These are phyloP conservation scores for Nemurella pictetii DNA, from an alignment of 2,888 invertebrate genomes.

Conservation along the genomic window DNA sequence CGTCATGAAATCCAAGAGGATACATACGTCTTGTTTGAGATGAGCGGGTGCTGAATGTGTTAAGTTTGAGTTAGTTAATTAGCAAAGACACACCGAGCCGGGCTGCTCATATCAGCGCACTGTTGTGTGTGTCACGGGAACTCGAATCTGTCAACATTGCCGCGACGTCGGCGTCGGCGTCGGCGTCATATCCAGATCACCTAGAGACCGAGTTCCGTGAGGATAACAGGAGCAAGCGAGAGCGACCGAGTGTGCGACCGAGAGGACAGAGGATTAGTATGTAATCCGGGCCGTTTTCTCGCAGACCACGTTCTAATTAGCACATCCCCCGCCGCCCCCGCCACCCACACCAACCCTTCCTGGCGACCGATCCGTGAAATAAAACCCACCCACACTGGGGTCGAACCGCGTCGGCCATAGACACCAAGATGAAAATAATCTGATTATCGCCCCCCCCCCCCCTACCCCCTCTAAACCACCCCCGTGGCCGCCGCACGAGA, in stretches of 20 bases:
- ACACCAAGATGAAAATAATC: constrained; percentile 24
- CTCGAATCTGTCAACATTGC: neutral
- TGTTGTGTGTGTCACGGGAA: neutral
- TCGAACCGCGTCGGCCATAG: neutral
- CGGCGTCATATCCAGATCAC: neutral
- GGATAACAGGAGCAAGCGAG: neutral
- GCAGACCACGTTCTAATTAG: constrained; percentile 22
- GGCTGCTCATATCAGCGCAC: neutral
- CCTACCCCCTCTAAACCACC: neutral
- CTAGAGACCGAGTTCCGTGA: neutral
- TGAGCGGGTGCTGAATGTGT: neutral
- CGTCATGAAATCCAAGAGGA: no score
- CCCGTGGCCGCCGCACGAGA: neutral
- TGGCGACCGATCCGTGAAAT: neutral
- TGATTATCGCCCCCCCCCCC: neutral
- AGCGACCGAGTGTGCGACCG: neutral
- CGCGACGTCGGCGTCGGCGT: neutral
- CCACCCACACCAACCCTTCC: neutral
- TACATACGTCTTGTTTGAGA: no score
- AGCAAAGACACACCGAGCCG: neutral
- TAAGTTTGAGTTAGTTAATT: constrained; percentile 1
- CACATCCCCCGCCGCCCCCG: neutral
- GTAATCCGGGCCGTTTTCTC: constrained; percentile 16
- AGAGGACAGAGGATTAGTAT: neutral
- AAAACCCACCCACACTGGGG: neutral